Base-by-base conservation (phyloP, 2,113 vertebrate species). In the Poeciliopsis occidentalis region DNA sequence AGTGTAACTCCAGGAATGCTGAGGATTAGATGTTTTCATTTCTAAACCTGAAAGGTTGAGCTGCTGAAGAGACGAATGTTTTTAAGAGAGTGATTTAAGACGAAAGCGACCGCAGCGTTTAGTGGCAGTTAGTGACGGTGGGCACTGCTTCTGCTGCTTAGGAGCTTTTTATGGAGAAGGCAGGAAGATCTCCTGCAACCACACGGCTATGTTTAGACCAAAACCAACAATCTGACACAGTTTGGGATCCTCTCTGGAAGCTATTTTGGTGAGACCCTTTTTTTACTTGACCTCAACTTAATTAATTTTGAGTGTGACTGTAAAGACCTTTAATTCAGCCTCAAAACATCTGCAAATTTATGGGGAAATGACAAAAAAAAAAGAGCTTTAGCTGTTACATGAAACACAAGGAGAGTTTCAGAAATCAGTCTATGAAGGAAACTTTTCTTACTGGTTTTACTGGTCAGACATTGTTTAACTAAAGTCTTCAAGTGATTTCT, bases 121-220 rank as follows among this genome's bases (percentile, higher is more conserved):
- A 64, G 67, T 57, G 68, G 71, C 34, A 41, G 67, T 85, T 71
- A 79, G 81, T 67, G 69, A 69, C 0, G 30, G 41, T 3, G 64
- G 71, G 47, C 37, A 62, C 69, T 44, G 66, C 10, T 7, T 8
- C 51, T 57, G 51, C 73, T 12, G 70, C 69, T 80, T 83, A 86
- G 74, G 67, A 1, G 3, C 0, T 69, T 72, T 82, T 89, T 71
- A 85, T 66, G 79, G 73, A 78, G 78, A 64, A 77, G 84, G 75
- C 76, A 68, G 81, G 85, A 84, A 75, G 75, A 70, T 84, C 70
- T 24, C 39, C 26, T 41, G 34, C 67, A 17, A 87, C 82, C 84
- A 30, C 81, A 29, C 51, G 1, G 73, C 86, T 86, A 87, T 69
- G 67, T 92, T 87, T 87, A 84, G 80, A 83, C 64, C 26, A 44